Evolutionary conservation across 2,113 vertebrate species (phyloP).

Genomic region (Mirounga angustirostris): DNA sequence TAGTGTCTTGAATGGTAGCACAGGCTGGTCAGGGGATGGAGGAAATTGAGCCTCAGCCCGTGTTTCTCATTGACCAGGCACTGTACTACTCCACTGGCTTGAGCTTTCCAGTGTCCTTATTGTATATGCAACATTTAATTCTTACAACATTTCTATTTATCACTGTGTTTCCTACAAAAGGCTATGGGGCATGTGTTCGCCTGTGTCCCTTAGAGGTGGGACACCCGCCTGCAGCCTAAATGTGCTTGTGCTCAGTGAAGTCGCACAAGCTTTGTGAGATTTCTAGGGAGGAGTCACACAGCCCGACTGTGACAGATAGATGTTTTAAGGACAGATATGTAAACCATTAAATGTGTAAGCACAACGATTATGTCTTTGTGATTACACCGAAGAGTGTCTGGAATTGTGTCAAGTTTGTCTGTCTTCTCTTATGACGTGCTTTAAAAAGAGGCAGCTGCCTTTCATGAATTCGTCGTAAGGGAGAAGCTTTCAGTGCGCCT

Average conservation of each 20-base stretch:
- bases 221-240: not conserved
- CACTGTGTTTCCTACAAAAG: not conserved
- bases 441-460: constrained; percentile 46
- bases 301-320: not conserved
- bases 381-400: constrained; percentile 19
- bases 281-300: not conserved
- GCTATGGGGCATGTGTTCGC: not conserved
- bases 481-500: not conserved
- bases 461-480: not conserved
- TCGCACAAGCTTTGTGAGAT: not conserved
- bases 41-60: not conserved
- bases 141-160: not conserved
- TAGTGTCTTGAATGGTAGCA: not conserved
- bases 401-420: not conserved
- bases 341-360: not conserved
- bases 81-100: not conserved
- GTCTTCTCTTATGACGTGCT: not conserved
- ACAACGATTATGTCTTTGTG: not conserved
- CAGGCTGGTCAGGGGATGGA: not conserved
- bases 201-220: not conserved
- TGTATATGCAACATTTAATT: not conserved
- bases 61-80: not conserved
- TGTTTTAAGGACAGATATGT: not conserved
- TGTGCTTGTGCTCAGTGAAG: not conserved
- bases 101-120: accelerated